Base-by-base conservation (phyloP, 1,140 invertebrate genomes). In the Lanistes nyassanus region DNA sequence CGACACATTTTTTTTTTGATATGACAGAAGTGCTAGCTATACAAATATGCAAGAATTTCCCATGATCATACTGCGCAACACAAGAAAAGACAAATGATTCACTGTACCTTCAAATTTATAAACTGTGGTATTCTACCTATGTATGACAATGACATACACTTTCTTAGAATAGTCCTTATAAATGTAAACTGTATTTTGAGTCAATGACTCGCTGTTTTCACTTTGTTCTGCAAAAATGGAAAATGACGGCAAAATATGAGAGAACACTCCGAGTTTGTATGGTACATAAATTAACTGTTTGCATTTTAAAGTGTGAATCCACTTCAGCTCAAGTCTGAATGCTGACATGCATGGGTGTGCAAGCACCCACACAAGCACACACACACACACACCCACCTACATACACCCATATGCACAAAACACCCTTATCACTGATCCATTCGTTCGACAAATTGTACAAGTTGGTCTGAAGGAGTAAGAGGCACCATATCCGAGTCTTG, bases 141-240 rank as follows among this genome's bases (percentile, higher is more conserved):
- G 39, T 42, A 26, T 39, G 26, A 69, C 23, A 29, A 69, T 36
- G 31, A 36, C 23, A 29, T 31, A 66, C 36, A 36, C 6, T 60
- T 60, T 31, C 37, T 69, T 47, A 39, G 26, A 69, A 37, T 42
- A 19, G 23, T 29, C 23, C 11, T 37, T 69, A 29, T 42, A 42
- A 37, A 29, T 47, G 26, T n/a, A 6, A 42, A 39, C 26, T 42
- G 21, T 39, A 29, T 69, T 6, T 68, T 16, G 21, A n/a, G 26
- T 29, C 26, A 37, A 69, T 29, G n/a, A 51, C 47, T 51, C 31
- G 23, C 39, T 31, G 39, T 58, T 60, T 23, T 16, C 42, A 9
- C 42, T 58, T 73, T 75, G 65, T 75, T 75, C 74, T 75, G 74
- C 23, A 75, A 75, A 75, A 75, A 75, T 75, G 74, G 53, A 68